phyloP scores from a whole-genome alignment of 1,140 invertebrate species.

The Apis cerana region DNA sequence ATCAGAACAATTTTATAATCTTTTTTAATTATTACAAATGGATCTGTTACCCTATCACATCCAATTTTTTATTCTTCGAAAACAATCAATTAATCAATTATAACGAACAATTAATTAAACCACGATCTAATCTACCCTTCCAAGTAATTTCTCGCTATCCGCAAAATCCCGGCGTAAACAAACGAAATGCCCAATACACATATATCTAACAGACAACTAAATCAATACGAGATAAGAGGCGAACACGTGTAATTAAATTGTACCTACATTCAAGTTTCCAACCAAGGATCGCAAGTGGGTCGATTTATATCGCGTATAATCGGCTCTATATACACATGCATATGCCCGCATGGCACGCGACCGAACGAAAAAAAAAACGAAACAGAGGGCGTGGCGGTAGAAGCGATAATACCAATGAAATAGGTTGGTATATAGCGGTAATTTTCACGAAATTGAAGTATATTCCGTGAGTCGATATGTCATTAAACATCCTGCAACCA shows the following conservation, averaged over 20 bases:
- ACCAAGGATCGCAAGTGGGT: constrained; percentile 50
- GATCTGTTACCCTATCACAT: no score
- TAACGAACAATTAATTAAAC: no score
- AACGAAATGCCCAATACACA: no score
- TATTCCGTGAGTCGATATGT: constrained; percentile 14
- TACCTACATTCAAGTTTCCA: neutral
- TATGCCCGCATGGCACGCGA: constrained; percentile 44
- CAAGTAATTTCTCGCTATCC: no score
- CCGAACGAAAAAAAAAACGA: neutral
- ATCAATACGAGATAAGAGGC: neutral
- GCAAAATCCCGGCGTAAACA: no score
- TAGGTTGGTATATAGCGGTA: constrained; percentile 12
- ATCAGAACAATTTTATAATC: no score
- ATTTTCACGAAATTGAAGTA: constrained; percentile 54
- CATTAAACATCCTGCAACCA: neutral
- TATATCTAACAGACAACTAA: no score
- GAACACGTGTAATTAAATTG: neutral
- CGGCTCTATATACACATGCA: neutral
- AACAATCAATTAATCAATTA: no score
- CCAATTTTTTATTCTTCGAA: no score
- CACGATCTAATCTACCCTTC: no score
- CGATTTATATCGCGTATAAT: constrained; percentile 58
- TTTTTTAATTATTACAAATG: no score
- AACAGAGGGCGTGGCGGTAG: neutral
- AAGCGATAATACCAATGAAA: no score